These are phyloP conservation scores for Periophthalmus modestus DNA, from an alignment of 2,113 vertebrate species.

Conservation along the genomic window DNA sequence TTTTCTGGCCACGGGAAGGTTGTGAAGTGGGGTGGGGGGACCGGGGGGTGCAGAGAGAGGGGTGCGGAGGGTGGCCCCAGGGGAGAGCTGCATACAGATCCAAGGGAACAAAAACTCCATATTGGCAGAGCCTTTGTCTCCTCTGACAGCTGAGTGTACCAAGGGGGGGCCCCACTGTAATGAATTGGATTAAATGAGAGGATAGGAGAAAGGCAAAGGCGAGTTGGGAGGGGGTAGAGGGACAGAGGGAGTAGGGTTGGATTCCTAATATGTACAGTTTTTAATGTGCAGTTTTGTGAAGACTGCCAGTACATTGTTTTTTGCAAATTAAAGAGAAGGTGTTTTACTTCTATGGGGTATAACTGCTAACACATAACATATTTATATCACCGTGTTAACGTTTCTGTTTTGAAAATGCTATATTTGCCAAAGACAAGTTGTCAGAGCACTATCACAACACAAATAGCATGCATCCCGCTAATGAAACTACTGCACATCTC, in stretches of 20 bases:
- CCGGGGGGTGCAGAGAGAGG: constrained; percentile 1
- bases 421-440: too few species aligned
- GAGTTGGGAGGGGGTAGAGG: not conserved
- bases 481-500: too few species aligned
- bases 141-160: constrained; percentile 68
- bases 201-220: constrained; percentile 65
- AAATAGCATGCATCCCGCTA: too few species aligned
- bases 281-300: not conserved
- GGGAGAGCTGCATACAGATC: constrained; percentile 72
- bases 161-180: constrained; percentile 58
- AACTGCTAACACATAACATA: too few species aligned
- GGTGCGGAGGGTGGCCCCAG: constrained; percentile 43
- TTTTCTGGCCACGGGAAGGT: constrained; percentile 19
- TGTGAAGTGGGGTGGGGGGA: constrained; percentile 12
- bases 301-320: too few species aligned
- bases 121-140: constrained; percentile 77
- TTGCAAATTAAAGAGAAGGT: too few species aligned
- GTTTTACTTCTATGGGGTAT: too few species aligned
- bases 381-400: too few species aligned
- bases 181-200: constrained; percentile 79
- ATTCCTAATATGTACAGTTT: not conserved
- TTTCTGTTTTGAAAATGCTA: too few species aligned
- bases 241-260: not conserved
- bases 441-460: too few species aligned
- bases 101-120: constrained; percentile 70